A percentile compares a stretch with the other conserved stretches of the same genome.
Evolutionary conservation across 2,888 invertebrate genomes (phyloP).

Genomic region (Agrotis clavis): DNA sequence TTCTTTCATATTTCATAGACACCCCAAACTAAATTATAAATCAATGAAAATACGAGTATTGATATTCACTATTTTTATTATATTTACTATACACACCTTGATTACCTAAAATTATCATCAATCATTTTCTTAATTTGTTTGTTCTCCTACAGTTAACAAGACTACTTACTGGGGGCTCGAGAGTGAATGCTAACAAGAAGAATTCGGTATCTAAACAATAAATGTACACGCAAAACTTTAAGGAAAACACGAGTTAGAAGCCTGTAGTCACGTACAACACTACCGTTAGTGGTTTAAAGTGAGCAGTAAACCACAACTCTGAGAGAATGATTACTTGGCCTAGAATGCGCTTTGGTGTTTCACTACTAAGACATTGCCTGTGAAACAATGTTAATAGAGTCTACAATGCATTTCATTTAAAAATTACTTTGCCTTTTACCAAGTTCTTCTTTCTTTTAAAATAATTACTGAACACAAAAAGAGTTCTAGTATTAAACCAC

Average conservation of each 20-base stretch:
- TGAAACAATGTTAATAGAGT: not conserved
- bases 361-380: not conserved
- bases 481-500: too few relatives aligned
- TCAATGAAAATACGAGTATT: slow-evolving; percentile 4
- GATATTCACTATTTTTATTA: slow-evolving; percentile 5
- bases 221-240: slow-evolving; percentile 36
- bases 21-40: not conserved
- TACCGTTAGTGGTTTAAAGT: slow-evolving; percentile 50
- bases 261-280: slow-evolving; percentile 37
- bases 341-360: slow-evolving; percentile 30
- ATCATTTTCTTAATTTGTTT: not conserved
- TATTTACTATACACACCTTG: too few relatives aligned
- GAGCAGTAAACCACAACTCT: slow-evolving; percentile 43
- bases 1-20: not conserved
- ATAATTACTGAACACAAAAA: too few relatives aligned
- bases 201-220: slow-evolving; percentile 23
- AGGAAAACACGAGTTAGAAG: slow-evolving; percentile 31
- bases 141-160: not conserved
- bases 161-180: slow-evolving; percentile 12
- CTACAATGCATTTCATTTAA: not conserved
- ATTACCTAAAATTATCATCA: slow-evolving; percentile 3
- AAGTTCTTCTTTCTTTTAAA: too few relatives aligned
- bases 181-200: not conserved
- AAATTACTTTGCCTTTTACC: too few relatives aligned
- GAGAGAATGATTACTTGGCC: slow-evolving; percentile 46